Percentiles rank a stretch among this genome's conserved stretches.
Conservation (phyloP, 2,888 invertebrate species). For the Zelleria hepariella region DNA sequence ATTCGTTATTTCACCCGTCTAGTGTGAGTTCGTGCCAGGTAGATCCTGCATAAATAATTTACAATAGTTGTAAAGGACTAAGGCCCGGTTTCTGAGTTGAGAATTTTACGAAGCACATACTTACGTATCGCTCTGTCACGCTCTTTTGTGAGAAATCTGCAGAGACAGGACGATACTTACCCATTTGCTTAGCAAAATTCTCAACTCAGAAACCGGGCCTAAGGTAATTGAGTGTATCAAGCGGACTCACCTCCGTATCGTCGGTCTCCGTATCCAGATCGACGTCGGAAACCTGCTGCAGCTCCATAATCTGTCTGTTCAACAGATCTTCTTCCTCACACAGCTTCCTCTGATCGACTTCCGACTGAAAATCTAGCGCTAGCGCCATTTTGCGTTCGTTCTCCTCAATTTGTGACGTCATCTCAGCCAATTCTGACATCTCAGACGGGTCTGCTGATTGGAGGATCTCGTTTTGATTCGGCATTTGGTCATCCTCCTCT, state of each 20-base stretch:
- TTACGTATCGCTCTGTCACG: too few species aligned
- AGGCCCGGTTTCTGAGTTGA: too few species aligned
- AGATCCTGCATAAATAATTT: too few species aligned
- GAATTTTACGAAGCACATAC: too few species aligned
- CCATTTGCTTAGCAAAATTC: too few species aligned
- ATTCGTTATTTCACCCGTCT: too few species aligned
- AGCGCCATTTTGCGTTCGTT: slow-evolving; percentile 72
- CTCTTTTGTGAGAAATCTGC: too few species aligned
- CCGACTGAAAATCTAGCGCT: slow-evolving; percentile 75
- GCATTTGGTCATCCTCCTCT: slow-evolving; percentile 53
- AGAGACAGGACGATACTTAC: too few species aligned
- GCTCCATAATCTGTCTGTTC: slow-evolving; percentile 81
- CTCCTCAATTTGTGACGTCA: slow-evolving; percentile 68
- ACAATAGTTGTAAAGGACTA: too few species aligned
- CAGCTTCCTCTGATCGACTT: slow-evolving; percentile 81
- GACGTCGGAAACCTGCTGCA: slow-evolving; percentile 79
- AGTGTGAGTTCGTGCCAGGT: too few species aligned
- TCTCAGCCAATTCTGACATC: slow-evolving; percentile 64
- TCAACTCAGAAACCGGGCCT: too few species aligned
- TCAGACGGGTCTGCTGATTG: slow-evolving; percentile 59
- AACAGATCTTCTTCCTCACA: slow-evolving; percentile 83
- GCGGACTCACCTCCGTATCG: slow-evolving; percentile 76
- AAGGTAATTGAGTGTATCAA: too few species aligned
- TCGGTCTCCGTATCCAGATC: slow-evolving; percentile 87
- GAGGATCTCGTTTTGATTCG: slow-evolving; percentile 50